Evolutionary conservation across 2,797 vertebrate species (phyloP).

Genomic region (Lagorchestes hirsutus): DNA sequence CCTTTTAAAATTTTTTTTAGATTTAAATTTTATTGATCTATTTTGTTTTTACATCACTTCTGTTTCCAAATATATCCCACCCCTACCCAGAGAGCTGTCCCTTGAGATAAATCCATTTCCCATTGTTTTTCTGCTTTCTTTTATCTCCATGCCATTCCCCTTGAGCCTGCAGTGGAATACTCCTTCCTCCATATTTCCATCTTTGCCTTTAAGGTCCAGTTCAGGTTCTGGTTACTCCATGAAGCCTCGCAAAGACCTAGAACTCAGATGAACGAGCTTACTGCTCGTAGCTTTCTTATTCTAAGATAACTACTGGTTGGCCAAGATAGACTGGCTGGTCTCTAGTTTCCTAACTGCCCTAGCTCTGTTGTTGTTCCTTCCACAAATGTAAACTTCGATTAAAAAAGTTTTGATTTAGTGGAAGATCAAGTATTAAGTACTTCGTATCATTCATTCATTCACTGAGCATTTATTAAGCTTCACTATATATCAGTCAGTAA

Average conservation of each 20-base stretch:
- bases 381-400: background rate
- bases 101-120: background rate
- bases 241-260: background rate
- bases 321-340: background rate
- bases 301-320: background rate
- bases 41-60: background rate
- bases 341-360: background rate
- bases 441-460: background rate
- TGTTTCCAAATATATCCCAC: background rate
- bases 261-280: background rate
- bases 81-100: background rate
- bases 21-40: background rate
- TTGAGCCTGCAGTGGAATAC: background rate
- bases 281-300: background rate
- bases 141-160: background rate
- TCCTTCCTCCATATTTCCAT: background rate
- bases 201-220: background rate
- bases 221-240: background rate
- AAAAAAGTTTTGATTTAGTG: background rate
- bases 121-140: background rate
- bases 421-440: background rate
- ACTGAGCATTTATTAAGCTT: background rate
- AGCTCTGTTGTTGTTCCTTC: background rate
- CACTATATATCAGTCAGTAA: background rate
- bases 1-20: background rate